Percentiles rank a stretch among this genome's conserved stretches.
These are phyloP conservation scores for Drosophila gunungcola DNA, from an alignment of 1,140 invertebrate genomes.

Conservation along the genomic window DNA sequence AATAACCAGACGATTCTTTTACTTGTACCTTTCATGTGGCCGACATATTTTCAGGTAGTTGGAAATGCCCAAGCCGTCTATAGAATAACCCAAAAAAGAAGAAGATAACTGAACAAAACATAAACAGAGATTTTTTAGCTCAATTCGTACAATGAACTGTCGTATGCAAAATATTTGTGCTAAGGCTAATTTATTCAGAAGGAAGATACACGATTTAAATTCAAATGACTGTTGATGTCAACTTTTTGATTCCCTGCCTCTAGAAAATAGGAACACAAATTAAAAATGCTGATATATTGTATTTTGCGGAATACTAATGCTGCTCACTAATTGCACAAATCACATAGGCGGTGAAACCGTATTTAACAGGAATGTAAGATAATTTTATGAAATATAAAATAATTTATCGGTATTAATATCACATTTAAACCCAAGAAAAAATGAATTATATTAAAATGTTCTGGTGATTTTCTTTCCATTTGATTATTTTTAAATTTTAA, in stretches of 20 bases:
- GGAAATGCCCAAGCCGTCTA: constrained; percentile 41
- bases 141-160: constrained; percentile 45
- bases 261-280: neutral
- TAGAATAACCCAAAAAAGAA: constrained; percentile 7
- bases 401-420: no score
- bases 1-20: constrained; percentile 45
- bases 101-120: constrained; percentile 19
- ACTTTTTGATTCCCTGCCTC: neutral
- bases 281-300: no score
- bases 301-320: no score
- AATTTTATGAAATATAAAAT: no score
- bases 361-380: no score
- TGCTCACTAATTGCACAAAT: no score
- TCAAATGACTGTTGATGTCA: neutral
- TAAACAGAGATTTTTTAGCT: constrained; percentile 22
- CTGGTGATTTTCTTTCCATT: no score
- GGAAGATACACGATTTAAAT: neutral
- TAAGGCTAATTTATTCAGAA: constrained; percentile 30
- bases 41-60: constrained; percentile 19
- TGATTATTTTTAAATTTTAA: no score
- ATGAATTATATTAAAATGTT: no score
- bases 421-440: no score
- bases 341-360: no score
- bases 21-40: constrained; percentile 60
- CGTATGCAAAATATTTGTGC: constrained; percentile 30